Percentiles rank a stretch among this genome's conserved stretches.
phyloP scores from a whole-genome alignment of 2,113 vertebrate species.

The Parotia lawesii region DNA sequence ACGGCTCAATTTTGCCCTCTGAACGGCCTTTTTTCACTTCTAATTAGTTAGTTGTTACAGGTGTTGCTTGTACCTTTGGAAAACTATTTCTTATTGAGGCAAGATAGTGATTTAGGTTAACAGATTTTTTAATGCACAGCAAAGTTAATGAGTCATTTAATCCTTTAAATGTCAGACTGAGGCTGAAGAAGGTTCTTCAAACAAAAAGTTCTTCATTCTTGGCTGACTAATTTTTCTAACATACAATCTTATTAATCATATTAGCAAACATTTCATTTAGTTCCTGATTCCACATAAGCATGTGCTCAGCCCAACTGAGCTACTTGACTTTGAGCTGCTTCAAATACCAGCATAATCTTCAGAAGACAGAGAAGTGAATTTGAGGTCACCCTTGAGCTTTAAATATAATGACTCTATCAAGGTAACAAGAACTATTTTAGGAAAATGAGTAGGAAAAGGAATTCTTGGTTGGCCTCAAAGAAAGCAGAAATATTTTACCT shows the following conservation, averaged over 20 bases:
- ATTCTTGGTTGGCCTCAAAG: not conserved
- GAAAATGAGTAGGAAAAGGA: not conserved
- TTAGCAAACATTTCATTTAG: not conserved
- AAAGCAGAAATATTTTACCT: conserved; percentile 70
- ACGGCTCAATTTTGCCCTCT: not conserved
- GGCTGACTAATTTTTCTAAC: not conserved
- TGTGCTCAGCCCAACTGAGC: not conserved
- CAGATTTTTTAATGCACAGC: not conserved
- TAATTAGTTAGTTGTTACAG: not conserved
- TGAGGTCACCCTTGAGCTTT: not conserved
- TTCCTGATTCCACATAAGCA: not conserved
- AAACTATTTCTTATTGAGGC: conserved; percentile 1
- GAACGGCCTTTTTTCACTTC: not conserved
- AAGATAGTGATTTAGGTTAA: not conserved
- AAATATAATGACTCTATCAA: not conserved
- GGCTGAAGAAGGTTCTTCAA: not conserved
- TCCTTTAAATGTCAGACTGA: not conserved
- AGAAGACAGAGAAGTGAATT: not conserved
- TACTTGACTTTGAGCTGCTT: not conserved
- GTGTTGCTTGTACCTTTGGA: not conserved
- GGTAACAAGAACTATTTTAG: not conserved
- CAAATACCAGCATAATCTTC: not conserved
- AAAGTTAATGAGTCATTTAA: not conserved
- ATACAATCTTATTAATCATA: not conserved
- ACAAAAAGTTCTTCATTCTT: not conserved